Base-by-base conservation (phyloP, 2,113 vertebrate genomes). In the Dromaius novaehollandiae region DNA sequence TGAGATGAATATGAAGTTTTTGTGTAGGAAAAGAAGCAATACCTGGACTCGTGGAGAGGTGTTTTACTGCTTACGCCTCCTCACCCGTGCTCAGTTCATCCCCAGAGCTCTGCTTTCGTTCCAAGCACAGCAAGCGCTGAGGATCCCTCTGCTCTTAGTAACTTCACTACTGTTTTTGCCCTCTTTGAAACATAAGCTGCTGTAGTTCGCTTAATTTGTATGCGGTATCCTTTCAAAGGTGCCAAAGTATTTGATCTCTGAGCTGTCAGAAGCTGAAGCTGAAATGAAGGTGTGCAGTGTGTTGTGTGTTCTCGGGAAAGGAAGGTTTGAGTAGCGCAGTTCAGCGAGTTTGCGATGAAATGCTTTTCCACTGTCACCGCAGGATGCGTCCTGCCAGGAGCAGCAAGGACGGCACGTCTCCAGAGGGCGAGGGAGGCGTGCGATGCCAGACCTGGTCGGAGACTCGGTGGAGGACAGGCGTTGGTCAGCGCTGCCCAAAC, bases 321-420 rank as follows among this genome's bases (percentile, higher is more conserved):
- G 11, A 26, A 3, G 2, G 34, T 46, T 66, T 3, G 7, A 44
- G 77, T 53, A 58, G 61, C 20, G 4, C 26, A 13, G 74, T 3
- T 38, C 8, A 0, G 19, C 1, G 51, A 7, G n/a, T 30, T 50
- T 60, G 50, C 58, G 4, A 21, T 1, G 4, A 5, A 51, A 61
- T 50, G 26, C 63, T 51, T 50, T 14, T 24, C 11, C 1, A 74
- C 60, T 11, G 28, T 7, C 51, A 10, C 6, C 2, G 1, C 6
- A 4, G 50, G 46, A 48, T 9, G 3, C 6, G 22, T 9, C 1
- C 74, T 13, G 56, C 20, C 3, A 19, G 46, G 1, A 8, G 34
- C 4, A 2, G 42, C 44, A 34, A 77, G 44, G 38, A 36, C 32
- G 38, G 16, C 1, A 4, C 55, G 5, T 15, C 44, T 50, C 69